Conservation (phyloP, 2,888 invertebrate species). For the Cheilosia pagana region DNA sequence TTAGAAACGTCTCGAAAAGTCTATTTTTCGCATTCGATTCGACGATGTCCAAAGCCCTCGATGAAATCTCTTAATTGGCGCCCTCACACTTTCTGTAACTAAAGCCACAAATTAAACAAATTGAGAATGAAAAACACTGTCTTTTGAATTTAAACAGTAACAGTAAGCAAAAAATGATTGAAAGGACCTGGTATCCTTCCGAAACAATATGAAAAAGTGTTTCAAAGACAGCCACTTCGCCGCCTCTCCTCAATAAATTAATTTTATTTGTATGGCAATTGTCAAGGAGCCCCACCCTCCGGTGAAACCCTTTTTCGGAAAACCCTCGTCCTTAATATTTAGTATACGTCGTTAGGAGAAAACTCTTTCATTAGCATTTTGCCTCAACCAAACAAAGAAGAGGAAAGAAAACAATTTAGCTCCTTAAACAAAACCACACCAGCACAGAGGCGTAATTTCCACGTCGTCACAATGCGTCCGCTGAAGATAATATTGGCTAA, state of each 20-base stretch:
- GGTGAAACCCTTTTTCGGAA: not conserved
- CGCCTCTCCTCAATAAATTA: slow-evolving; percentile 2
- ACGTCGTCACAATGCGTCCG: not conserved
- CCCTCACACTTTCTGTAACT: no score
- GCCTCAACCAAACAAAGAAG: not conserved
- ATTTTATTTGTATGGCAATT: slow-evolving; percentile 16
- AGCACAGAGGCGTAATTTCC: slow-evolving; percentile 24
- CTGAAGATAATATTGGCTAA: slow-evolving; percentile 35
- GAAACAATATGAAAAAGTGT: no score
- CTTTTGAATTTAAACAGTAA: no score
- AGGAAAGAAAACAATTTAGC: slow-evolving; percentile 28
- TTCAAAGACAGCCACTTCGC: no score
- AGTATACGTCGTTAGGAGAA: slow-evolving; percentile 27
- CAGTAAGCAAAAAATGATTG: no score
- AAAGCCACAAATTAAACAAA: no score
- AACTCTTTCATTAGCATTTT: slow-evolving; percentile 25
- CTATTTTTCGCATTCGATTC: no score
- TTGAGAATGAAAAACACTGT: no score
- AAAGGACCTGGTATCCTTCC: no score
- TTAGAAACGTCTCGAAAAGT: no score
- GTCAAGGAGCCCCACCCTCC: not conserved
- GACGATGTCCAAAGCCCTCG: no score
- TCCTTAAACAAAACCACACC: slow-evolving; percentile 36
- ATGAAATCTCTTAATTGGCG: no score
- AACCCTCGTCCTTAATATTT: slow-evolving; percentile 23